phyloP scores from a whole-genome alignment of 1,140 invertebrate species.

The Chironomus striatipennis region DNA sequence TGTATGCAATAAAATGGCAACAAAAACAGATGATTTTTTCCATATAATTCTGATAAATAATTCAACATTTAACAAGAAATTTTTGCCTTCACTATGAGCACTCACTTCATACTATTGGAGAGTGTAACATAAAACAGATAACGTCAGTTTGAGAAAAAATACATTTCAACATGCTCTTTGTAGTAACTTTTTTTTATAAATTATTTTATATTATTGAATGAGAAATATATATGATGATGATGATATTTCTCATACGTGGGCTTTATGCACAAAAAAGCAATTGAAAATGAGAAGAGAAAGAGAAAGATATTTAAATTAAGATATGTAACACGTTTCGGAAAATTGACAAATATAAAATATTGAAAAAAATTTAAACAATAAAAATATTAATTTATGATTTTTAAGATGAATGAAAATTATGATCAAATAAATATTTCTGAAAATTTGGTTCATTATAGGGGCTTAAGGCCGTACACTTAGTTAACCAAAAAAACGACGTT shows the following conservation, averaged over 20 bases:
- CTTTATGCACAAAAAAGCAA: neutral
- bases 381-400: neutral
- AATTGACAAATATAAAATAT: conserved; percentile 22
- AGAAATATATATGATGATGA: no score
- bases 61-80: no score
- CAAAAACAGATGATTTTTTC: no score
- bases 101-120: no score
- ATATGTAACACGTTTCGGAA: conserved; percentile 10
- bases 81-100: no score
- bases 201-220: neutral
- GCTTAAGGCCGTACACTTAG: no score
- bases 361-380: neutral
- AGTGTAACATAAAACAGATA: no score
- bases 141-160: no score
- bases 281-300: neutral
- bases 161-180: neutral
- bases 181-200: neutral
- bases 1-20: no score
- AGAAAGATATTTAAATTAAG: conserved; percentile 17
- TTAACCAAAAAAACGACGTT: no score
- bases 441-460: neutral
- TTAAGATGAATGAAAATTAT: neutral
- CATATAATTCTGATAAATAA: no score
- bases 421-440: neutral
- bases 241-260: neutral